These are phyloP conservation scores for Pterocles orientalis DNA, from an alignment of 2,113 vertebrate genomes.

Conservation along the genomic window DNA sequence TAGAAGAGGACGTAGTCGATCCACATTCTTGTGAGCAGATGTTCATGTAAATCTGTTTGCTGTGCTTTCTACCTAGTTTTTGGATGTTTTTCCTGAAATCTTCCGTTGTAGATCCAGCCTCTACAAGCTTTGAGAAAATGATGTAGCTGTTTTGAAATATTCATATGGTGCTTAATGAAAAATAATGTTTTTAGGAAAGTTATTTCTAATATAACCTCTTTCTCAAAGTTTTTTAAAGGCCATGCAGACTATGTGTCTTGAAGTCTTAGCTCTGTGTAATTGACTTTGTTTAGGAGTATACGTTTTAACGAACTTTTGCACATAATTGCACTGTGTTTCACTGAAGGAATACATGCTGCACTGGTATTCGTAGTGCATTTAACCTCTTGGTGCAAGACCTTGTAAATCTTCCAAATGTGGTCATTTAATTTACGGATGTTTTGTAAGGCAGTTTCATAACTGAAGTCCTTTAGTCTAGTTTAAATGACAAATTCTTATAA, in stretches of 20 bases:
- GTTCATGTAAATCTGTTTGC: constrained; percentile 18
- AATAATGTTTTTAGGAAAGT: neutral
- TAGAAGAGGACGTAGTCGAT: constrained; percentile 5
- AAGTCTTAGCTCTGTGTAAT: neutral
- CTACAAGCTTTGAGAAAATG: neutral
- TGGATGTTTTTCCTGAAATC: constrained; percentile 8
- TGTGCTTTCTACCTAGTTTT: constrained; percentile 11
- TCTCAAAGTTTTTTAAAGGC: constrained; percentile 34
- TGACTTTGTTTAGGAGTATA: neutral
- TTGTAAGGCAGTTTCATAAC: constrained; percentile 57
- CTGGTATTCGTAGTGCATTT: neutral
- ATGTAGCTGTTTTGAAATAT: neutral
- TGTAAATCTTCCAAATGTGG: constrained; percentile 22
- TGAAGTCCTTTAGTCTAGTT: constrained; percentile 38
- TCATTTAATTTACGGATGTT: constrained; percentile 32
- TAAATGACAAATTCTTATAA: neutral
- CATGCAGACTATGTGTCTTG: neutral
- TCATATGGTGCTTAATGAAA: neutral
- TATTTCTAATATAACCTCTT: neutral
- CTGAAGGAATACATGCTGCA: neutral
- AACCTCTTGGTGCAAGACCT: constrained; percentile 30
- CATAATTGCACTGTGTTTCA: neutral
- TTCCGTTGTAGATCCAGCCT: neutral
- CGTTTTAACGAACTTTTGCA: neutral
- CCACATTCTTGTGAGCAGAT: neutral